Percentiles rank a stretch among this genome's conserved stretches.
phyloP scores from a whole-genome alignment of 2,797 vertebrate species.

The Melanotaenia trifasciata region DNA sequence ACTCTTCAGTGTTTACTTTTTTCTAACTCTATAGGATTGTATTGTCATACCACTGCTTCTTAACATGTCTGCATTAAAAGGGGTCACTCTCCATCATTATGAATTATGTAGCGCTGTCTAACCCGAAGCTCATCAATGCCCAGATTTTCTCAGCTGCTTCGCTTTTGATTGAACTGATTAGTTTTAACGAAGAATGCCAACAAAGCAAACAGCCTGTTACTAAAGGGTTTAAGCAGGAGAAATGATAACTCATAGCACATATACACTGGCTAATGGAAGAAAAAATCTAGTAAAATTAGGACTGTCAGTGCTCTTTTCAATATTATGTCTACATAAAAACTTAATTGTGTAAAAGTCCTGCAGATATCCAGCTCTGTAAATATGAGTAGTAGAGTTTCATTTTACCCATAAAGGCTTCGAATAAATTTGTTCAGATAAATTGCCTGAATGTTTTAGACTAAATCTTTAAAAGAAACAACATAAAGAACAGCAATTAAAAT shows the following conservation, averaged over 20 bases:
- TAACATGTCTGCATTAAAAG: background rate
- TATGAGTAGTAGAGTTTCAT: constrained; percentile 20
- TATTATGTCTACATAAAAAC: constrained; percentile 25
- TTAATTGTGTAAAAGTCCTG: constrained; percentile 10
- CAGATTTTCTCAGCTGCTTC: constrained; percentile 16
- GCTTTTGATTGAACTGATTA: constrained; percentile 29
- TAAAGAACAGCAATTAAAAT: constrained; percentile 54
- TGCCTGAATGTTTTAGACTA: constrained; percentile 26
- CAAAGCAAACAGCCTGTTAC: constrained; percentile 47
- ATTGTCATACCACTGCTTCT: constrained; percentile 13
- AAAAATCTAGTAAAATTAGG: background rate
- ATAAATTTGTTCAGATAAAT: constrained; percentile 27
- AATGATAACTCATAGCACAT: background rate
- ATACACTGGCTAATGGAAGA: background rate
- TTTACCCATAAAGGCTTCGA: constrained; percentile 17
- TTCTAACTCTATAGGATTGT: constrained; percentile 18
- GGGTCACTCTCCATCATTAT: background rate
- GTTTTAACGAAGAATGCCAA: constrained; percentile 58
- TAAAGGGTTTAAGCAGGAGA: constrained; percentile 26
- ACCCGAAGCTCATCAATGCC: constrained; percentile 2
- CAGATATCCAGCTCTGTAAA: constrained; percentile 18
- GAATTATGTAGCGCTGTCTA: background rate
- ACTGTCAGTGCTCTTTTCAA: constrained; percentile 17
- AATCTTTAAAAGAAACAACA: constrained; percentile 38
- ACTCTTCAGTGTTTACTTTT: constrained; percentile 43